Percentiles rank a stretch among this genome's conserved stretches.
Evolutionary conservation across 35 echinoderm and acorn worm genomes (phyloP).

Genomic region (Diadema setosum): DNA sequence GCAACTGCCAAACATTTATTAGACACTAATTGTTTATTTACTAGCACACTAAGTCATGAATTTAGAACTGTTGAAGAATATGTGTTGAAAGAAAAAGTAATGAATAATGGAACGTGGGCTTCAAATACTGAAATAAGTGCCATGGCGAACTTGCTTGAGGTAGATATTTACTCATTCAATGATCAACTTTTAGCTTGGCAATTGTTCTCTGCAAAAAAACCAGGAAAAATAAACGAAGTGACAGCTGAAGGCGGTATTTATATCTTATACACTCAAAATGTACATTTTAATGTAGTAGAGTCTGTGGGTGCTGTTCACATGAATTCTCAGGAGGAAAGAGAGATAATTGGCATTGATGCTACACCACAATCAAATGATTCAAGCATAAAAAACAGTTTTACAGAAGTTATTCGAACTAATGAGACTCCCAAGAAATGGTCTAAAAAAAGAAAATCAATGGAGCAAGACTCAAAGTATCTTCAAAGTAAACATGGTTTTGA

Average conservation of each 20-base stretch:
- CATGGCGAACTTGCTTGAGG: slow-evolving; percentile 4
- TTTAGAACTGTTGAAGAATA: neutral
- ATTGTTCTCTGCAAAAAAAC: neutral
- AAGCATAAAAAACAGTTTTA: neutral
- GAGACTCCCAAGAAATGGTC: neutral
- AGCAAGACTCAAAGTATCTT: neutral
- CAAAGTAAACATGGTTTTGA: neutral
- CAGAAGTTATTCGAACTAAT: neutral
- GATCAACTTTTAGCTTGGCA: neutral
- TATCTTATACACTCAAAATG: neutral
- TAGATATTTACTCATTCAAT: neutral
- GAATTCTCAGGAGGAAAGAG: neutral
- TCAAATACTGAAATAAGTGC: slow-evolving; percentile 19
- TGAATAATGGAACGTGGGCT: slow-evolving; percentile 17
- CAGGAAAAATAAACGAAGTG: neutral
- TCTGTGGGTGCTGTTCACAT: neutral
- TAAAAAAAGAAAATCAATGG: neutral
- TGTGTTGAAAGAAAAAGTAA: neutral
- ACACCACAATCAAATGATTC: neutral
- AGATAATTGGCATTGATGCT: neutral
- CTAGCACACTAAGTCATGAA: neutral
- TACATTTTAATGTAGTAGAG: slow-evolving; percentile 16
- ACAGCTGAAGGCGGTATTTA: neutral
- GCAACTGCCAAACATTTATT: slow-evolving; percentile 21
- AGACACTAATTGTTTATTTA: neutral